These are phyloP conservation scores for Anarhynchus alexandrinus DNA, from an alignment of 2,113 vertebrate species.

Conservation along the genomic window DNA sequence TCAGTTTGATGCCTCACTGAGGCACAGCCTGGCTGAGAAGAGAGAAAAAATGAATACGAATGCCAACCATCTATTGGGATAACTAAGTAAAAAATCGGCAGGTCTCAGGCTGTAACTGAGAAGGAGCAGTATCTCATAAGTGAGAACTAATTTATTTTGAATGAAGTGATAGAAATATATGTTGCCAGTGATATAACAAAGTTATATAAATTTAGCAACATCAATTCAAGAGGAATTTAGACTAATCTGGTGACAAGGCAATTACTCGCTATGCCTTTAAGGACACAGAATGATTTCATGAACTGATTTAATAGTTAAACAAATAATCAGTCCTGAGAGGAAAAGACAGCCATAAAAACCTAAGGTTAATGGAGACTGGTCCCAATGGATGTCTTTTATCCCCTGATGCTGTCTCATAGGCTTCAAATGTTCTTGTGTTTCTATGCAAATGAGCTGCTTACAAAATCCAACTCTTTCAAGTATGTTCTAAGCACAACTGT, in stretches of 20 bases:
- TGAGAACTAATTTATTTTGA: conserved; percentile 7
- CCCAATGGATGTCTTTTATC: conserved; percentile 8
- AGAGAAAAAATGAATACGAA: conserved; percentile 19
- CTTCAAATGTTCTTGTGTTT: conserved; percentile 39
- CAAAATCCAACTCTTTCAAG: conserved; percentile 56
- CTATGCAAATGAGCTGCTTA: conserved; percentile 44
- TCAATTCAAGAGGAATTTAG: neutral
- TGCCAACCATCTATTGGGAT: conserved; percentile 20
- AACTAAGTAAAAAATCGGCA: conserved; percentile 7
- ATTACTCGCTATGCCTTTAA: neutral
- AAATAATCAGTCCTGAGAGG: neutral
- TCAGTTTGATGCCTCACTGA: neutral
- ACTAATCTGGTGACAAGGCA: neutral
- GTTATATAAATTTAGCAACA: neutral
- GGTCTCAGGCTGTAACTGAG: conserved; percentile 35
- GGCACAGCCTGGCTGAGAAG: conserved; percentile 12
- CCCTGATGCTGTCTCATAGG: conserved; percentile 5
- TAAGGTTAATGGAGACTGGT: conserved; percentile 24
- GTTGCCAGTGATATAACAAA: conserved; percentile 1
- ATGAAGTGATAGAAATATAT: conserved; percentile 13
- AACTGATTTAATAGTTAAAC: neutral
- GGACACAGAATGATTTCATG: neutral
- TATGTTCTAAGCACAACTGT: conserved; percentile 16
- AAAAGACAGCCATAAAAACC: neutral
- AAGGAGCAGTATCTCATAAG: conserved; percentile 2